These are phyloP conservation scores for Sibirionetta formosa DNA, from an alignment of 2,797 vertebrate species.

Conservation along the genomic window DNA sequence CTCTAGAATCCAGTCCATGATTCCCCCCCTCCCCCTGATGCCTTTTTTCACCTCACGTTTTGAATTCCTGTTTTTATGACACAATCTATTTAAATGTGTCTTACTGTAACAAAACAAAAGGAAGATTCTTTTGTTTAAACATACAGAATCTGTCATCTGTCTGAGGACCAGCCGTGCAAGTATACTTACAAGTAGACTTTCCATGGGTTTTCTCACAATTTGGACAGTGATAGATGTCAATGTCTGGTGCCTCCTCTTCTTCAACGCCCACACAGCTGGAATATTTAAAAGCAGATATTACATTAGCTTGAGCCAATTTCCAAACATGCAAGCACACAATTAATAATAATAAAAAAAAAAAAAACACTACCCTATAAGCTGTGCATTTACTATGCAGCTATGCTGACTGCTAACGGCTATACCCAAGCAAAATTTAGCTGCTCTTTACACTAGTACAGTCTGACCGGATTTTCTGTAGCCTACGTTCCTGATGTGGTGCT, in stretches of 20 bases:
- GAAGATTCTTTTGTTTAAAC: neutral
- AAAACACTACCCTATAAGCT: neutral
- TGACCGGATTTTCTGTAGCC: neutral
- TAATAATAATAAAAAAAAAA: neutral
- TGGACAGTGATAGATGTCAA: slow-evolving; percentile 98
- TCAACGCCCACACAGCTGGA: slow-evolving; percentile 97
- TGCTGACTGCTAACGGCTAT: accelerated
- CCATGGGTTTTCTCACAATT: slow-evolving; percentile 97
- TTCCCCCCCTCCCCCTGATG: neutral
- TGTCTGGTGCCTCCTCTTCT: slow-evolving; percentile 97
- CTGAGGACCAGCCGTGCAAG: neutral
- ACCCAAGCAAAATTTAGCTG: neutral
- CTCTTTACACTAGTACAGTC: accelerated
- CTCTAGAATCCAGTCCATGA: neutral
- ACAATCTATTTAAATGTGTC: accelerated
- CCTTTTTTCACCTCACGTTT: neutral
- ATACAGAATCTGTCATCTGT: accelerated
- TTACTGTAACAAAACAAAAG: neutral
- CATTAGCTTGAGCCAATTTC: neutral
- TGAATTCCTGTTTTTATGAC: neutral
- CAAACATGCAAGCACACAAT: neutral
- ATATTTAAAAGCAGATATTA: slow-evolving; percentile 31
- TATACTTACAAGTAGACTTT: slow-evolving; percentile 94
- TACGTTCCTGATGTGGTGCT: accelerated
- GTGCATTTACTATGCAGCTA: neutral